Base-by-base conservation (phyloP, 2,113 vertebrate genomes). In the Corythornis madagascariensis region DNA sequence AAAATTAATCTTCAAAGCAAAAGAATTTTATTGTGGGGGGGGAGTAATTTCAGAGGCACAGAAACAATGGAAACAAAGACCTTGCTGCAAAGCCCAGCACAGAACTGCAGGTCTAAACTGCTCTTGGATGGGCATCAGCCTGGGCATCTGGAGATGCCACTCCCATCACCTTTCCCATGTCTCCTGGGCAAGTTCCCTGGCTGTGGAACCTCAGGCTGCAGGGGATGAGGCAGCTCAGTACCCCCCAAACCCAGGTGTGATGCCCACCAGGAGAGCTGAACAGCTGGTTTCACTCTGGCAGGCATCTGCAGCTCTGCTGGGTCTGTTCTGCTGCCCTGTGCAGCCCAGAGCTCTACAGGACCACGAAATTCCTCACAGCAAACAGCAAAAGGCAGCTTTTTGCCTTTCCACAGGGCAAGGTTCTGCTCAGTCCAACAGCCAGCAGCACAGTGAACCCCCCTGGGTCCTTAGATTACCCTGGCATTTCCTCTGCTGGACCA, bases 401-500 rank as follows among this genome's bases (percentile, higher is more conserved):
- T 94, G 86, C 95, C 92, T 89, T 92, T 67, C 80, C 72, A 78
- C 14, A 67, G 50, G 31, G 31, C 80, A 79, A 75, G 77, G 72
- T 56, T 72, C 43, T 56, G 43, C 12, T 65, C 26, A 86, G 48
- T 59, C 5, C 43, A 94, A 88, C 83, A 83, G 79, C 78, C 57
- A 77, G 75, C 2, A 86, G 73, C 95, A 92, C 96, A 91, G 96
- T 89, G 91, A 97, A 96, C 94, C 77, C 24, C 88, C 89, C 85
- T 1, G 15, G 80, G 89, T 96, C 96, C 95, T 92, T 95, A 95
- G 93, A 96, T 85, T 96, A 93, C 96, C 96, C 89, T 96, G 96
- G 96, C 97, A 98, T 97, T 98, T 98, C 7, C 48, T 95, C 90
- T 96, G 94, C 93, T 94, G 63, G 26, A 88, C 95, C 95, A 95